Evolutionary conservation across 2,113 vertebrate species (phyloP).

Genomic region (Gulo gulo): DNA sequence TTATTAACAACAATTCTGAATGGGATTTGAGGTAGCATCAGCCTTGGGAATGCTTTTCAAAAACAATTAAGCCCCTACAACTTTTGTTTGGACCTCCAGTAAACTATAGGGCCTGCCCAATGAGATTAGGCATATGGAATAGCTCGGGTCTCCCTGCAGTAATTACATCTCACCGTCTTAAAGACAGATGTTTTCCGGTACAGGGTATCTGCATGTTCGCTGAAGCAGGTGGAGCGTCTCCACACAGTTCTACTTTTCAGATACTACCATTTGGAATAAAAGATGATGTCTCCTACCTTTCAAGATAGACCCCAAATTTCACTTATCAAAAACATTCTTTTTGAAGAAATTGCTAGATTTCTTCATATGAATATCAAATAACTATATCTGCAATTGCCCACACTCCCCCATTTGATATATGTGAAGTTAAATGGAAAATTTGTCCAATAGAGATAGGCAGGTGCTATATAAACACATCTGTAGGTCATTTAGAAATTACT

Average conservation of each 20-base stretch:
- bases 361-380: slow-evolving; percentile 40
- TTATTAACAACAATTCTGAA: background rate
- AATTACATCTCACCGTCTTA: slow-evolving; percentile 37
- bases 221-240: background rate
- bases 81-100: background rate
- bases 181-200: slow-evolving; percentile 48
- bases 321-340: background rate
- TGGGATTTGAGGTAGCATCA: background rate
- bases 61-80: slow-evolving; percentile 12
- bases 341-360: slow-evolving; percentile 10
- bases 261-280: background rate
- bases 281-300: background rate
- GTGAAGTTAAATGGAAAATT: slow-evolving; percentile 47
- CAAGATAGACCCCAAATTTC: background rate
- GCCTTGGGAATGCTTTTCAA: background rate
- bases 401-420: background rate
- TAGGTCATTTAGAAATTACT: slow-evolving; percentile 73
- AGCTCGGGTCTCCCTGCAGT: background rate
- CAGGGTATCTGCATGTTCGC: background rate
- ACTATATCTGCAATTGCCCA: background rate
- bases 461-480: slow-evolving; percentile 70
- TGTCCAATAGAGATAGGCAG: slow-evolving; percentile 47
- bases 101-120: background rate
- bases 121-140: slow-evolving; percentile 54
- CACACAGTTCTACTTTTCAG: slow-evolving; percentile 32